A percentile compares a stretch with the other conserved stretches of the same genome.
These are phyloP conservation scores for Syngnathoides biaculeatus DNA, from an alignment of 2,113 vertebrate genomes.

Conservation along the genomic window DNA sequence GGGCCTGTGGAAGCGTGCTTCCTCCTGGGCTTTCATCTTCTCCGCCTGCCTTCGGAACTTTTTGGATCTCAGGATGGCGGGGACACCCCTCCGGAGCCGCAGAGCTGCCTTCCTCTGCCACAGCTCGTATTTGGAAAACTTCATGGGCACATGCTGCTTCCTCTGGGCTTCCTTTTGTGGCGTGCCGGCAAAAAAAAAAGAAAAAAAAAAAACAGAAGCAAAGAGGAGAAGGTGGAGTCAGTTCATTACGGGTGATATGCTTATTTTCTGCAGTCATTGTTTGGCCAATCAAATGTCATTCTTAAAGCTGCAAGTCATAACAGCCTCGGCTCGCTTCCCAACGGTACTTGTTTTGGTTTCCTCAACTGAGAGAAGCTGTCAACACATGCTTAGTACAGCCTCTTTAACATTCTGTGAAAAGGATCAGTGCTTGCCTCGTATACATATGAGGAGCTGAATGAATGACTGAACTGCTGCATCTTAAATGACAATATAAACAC, in stretches of 20 bases:
- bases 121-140: conserved; percentile 83
- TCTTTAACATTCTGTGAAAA: conserved; percentile 62
- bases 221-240: background rate
- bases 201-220: background rate
- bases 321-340: conserved; percentile 38
- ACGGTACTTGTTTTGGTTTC: conserved; percentile 61
- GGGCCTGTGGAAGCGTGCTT: conserved; percentile 78
- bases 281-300: conserved; percentile 43
- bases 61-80: conserved; percentile 79
- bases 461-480: conserved; percentile 25
- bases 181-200: conserved; percentile 5
- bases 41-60: conserved; percentile 80
- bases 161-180: conserved; percentile 79
- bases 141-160: conserved; percentile 79
- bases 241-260: conserved; percentile 13
- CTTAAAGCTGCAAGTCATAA: conserved; percentile 45
- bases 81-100: conserved; percentile 83
- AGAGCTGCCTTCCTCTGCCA: conserved; percentile 87
- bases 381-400: conserved; percentile 55
- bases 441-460: conserved; percentile 53
- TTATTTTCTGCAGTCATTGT: conserved; percentile 50
- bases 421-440: conserved; percentile 50
- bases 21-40: conserved; percentile 80
- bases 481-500: conserved; percentile 11
- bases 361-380: conserved; percentile 55